These are phyloP conservation scores for Graphium colonna DNA, from an alignment of 2,888 invertebrate genomes.

Conservation along the genomic window DNA sequence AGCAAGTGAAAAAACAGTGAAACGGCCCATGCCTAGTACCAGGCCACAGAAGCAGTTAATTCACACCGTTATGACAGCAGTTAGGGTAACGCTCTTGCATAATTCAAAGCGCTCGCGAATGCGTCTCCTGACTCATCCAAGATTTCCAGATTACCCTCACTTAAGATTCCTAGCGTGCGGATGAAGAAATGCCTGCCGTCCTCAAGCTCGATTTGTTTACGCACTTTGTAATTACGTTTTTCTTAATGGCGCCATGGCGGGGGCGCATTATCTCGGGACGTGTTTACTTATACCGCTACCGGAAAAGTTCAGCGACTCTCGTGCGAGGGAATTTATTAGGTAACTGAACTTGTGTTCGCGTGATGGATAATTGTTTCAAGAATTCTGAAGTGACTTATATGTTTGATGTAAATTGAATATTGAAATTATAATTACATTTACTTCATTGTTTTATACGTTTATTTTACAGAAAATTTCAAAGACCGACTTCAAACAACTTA, in stretches of 20 bases:
- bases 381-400: background rate
- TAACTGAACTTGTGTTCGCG: background rate
- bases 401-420: background rate
- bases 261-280: constrained; percentile 29
- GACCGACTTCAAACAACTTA: no score
- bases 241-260: constrained; percentile 43
- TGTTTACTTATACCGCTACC: constrained; percentile 37
- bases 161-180: constrained; percentile 60
- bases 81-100: constrained; percentile 39
- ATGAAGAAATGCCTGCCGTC: constrained; percentile 43
- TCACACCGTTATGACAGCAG: constrained; percentile 24
- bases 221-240: constrained; percentile 51
- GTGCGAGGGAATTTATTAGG: background rate
- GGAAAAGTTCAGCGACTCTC: constrained; percentile 31
- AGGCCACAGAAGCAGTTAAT: background rate
- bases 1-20: no score
- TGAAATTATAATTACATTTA: no score
- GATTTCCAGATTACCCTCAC: constrained; percentile 54
- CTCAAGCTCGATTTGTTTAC: constrained; percentile 55
- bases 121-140: constrained; percentile 40
- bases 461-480: background rate
- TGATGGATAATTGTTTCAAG: background rate
- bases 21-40: no score
- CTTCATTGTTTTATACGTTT: no score
- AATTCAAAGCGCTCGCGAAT: constrained; percentile 37